Evolutionary conservation across 30 jellyfish, hydroid and myxozoan genomes (phyloP).

Genomic region (Mastigias papua): DNA sequence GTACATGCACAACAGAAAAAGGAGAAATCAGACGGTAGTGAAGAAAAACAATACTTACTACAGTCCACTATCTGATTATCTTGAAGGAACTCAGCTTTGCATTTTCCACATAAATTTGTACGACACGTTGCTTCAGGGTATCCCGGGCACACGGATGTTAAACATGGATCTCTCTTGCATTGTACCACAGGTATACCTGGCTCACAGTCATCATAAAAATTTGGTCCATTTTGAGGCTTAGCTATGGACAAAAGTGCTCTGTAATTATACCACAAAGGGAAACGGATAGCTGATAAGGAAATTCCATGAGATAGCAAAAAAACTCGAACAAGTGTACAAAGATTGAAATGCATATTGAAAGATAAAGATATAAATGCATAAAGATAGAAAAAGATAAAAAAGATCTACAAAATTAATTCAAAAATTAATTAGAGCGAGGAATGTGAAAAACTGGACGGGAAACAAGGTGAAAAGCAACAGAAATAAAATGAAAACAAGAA

Average conservation of each 20-base stretch:
- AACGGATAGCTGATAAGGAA: not conserved
- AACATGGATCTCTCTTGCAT: slow-evolving; percentile 73
- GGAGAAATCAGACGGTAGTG: no score
- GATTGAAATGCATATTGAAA: no score
- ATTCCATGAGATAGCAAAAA: no score
- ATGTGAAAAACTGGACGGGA: no score
- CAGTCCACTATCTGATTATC: slow-evolving; percentile 65
- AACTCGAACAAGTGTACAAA: no score
- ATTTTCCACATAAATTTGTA: slow-evolving; percentile 70
- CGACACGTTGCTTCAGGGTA: slow-evolving; percentile 82
- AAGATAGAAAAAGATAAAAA: no score
- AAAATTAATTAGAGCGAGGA: no score
- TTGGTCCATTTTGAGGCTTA: slow-evolving; percentile 26
- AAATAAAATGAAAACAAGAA: not conserved
- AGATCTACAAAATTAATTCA: no score
- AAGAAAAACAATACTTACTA: no score
- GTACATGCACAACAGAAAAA: not conserved
- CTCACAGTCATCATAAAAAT: slow-evolving; percentile 57
- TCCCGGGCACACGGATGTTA: slow-evolving; percentile 64
- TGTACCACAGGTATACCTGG: slow-evolving; percentile 65
- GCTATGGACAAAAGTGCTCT: not conserved
- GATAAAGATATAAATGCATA: no score
- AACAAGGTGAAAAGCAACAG: no score
- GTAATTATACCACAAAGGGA: not conserved
- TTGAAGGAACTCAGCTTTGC: slow-evolving; percentile 75